A percentile compares a stretch with the other conserved stretches of the same genome.
These are phyloP conservation scores for Acanthurus lineatus DNA, from an alignment of 2,797 vertebrate species.

Conservation along the genomic window DNA sequence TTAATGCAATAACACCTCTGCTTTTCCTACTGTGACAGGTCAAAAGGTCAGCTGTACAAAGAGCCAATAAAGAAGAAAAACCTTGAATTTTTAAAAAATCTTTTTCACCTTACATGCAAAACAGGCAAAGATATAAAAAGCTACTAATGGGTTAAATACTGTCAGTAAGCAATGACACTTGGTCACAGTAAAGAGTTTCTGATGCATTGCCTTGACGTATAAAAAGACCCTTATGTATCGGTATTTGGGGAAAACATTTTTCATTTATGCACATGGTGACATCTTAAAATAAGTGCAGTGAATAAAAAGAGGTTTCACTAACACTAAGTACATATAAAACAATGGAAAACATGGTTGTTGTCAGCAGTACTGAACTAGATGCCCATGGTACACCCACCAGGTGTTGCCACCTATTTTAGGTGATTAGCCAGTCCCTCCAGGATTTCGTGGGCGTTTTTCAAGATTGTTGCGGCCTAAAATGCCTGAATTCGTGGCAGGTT, in stretches of 20 bases:
- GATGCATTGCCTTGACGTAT: background rate
- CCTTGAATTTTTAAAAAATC: background rate
- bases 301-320: background rate
- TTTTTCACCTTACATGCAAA: constrained; percentile 5
- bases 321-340: background rate
- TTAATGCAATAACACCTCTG: constrained; percentile 23
- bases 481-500: too few species aligned
- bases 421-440: too few species aligned
- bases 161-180: constrained; percentile 10
- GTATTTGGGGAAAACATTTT: background rate
- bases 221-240: background rate
- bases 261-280: too few species aligned
- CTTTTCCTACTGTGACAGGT: constrained; percentile 4
- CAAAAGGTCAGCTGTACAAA: constrained; percentile 11
- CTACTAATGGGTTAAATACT: background rate
- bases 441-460: too few species aligned
- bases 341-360: background rate
- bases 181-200: background rate
- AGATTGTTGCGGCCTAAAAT: too few species aligned
- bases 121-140: background rate
- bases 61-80: background rate
- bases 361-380: background rate
- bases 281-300: background rate
- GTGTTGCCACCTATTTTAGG: constrained; percentile 3
- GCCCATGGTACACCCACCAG: background rate